Conservation (phyloP, 1,140 invertebrate genomes). For the Drosophila navojoa region DNA sequence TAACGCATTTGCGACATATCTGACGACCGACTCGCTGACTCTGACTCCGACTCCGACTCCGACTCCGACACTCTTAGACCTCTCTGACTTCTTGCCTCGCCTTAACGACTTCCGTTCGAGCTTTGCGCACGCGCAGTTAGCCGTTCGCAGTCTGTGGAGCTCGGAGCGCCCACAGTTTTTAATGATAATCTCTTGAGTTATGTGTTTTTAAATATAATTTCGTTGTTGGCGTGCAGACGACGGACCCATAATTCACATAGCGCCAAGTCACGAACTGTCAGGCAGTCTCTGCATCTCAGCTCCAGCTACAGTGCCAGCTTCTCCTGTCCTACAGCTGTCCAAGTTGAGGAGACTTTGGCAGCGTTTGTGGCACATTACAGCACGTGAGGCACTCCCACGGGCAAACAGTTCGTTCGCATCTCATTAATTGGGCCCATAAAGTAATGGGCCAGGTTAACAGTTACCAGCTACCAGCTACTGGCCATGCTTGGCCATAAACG, state of each 20-base stretch:
- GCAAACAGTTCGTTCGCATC: slow-evolving; percentile 23
- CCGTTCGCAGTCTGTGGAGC: slow-evolving; percentile 27
- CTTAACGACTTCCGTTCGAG: slow-evolving; percentile 79
- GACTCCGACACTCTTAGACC: slow-evolving; percentile 13
- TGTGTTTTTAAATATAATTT: slow-evolving; percentile 84
- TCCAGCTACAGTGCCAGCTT: background rate
- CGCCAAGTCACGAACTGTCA: slow-evolving; percentile 81
- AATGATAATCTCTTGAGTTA: slow-evolving; percentile 84
- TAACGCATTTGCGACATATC: slow-evolving; percentile 59
- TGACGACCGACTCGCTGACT: slow-evolving; percentile 34
- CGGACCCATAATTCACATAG: slow-evolving; percentile 75
- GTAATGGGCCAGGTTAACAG: slow-evolving; percentile 51
- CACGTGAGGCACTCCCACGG: slow-evolving; percentile 64
- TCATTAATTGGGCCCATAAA: slow-evolving; percentile 75
- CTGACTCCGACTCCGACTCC: background rate
- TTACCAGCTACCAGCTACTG: background rate
- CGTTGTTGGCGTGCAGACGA: slow-evolving; percentile 81
- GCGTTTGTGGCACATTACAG: slow-evolving; percentile 23
- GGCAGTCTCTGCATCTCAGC: slow-evolving; percentile 13
- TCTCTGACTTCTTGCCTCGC: slow-evolving; percentile 19
- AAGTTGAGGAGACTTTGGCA: slow-evolving; percentile 10
- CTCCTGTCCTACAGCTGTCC: slow-evolving; percentile 21
- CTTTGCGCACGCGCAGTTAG: slow-evolving; percentile 72
- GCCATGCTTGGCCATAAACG: background rate
- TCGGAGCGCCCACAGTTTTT: slow-evolving; percentile 72